Base-by-base conservation (phyloP, 2,888 invertebrate species). In the Ophion ventricosus region DNA sequence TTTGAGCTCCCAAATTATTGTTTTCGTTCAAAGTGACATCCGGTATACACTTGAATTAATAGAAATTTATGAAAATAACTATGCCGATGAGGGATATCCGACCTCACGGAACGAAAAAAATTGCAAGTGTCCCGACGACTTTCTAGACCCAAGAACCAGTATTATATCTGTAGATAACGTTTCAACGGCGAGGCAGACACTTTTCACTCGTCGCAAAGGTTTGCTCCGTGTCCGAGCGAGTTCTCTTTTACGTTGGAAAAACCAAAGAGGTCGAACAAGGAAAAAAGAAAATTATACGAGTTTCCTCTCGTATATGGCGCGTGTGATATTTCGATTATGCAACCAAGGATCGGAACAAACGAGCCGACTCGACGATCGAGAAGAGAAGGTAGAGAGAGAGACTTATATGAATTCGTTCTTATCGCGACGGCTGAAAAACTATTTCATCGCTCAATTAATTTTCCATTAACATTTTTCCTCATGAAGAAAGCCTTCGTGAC, bases 251-350 rank as follows among this genome's bases (percentile, higher is more conserved):
- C 57, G 59, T 69, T 11, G 54, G 61, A 29, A 61, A 54, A 78
- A 43, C 26, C 29, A 20, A 49, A 29, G 70, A 78, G 20, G 54
- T 35, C 14, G 11, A 78, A 70, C 4, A 25, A 49, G 20, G 69
- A 29, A 54, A 69, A 54, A 61, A 20, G 25, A 59, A 72, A 72
- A 84, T 82, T 69, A n/a, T n/a, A 76, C 70, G 64, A 64, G 77
- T 79, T 57, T 54, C 43, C 49, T 49, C 77, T 82, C 70, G 74
- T 78, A 74, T 83, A 29, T 49, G 67, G 82, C 85, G 82, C 83
- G 87, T 83, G 85, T 72, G 73, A 82, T 23, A 80, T 43, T 63
- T 64, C 72, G 54, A 86, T 87, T 86, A 85, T 85, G 87, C 83
- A 87, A 87, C 56, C 35, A 8, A 56, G 23, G 40, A 66, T 57